Evolutionary conservation across 2,113 vertebrate genomes (phyloP).

Genomic region (Peromyscus polionotus): DNA sequence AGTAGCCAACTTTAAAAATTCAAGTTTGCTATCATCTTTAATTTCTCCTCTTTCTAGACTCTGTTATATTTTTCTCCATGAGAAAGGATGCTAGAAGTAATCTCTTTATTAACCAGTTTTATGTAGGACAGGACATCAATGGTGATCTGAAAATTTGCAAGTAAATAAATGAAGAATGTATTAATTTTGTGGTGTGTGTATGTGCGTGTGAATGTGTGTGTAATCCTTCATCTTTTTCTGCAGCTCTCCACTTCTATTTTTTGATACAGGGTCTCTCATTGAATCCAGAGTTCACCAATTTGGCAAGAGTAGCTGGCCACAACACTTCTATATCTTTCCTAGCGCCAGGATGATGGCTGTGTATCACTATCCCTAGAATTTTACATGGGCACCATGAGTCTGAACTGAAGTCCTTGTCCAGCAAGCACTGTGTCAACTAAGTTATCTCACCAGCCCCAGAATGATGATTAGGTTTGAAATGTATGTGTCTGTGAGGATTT

Average conservation of each 20-base stretch:
- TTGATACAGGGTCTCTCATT: not conserved
- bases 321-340: not conserved
- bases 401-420: not conserved
- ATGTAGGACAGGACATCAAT: not conserved
- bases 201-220: not conserved
- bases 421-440: too few species aligned
- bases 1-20: not conserved
- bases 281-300: not conserved
- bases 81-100: not conserved
- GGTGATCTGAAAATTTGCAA: not conserved
- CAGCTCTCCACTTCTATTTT: not conserved
- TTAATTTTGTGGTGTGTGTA: not conserved
- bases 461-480: too few species aligned
- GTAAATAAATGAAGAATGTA: not conserved
- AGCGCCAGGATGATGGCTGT: too few species aligned
- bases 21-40: not conserved
- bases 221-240: not conserved
- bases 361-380: not conserved
- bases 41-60: slow-evolving; percentile 5
- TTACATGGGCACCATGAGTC: not conserved
- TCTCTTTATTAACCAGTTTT: not conserved
- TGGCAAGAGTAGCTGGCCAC: not conserved
- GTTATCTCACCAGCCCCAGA: not conserved
- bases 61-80: not conserved
- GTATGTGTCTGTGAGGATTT: not conserved